Conservation (phyloP, 2,113 vertebrate species). For the Datnioides undecimradiatus region DNA sequence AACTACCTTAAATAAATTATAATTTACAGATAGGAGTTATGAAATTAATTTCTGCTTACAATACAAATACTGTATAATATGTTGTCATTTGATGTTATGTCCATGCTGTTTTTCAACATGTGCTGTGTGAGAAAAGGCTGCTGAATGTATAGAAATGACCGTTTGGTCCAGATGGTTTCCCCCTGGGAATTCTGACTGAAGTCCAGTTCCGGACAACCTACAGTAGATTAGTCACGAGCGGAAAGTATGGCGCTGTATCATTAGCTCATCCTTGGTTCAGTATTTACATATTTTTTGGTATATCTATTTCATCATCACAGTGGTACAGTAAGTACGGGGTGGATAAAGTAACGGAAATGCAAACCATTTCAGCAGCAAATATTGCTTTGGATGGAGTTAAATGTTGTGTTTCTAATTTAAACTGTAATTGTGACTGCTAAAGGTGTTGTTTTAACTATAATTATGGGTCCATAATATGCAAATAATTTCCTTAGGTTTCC, state of each 20-base stretch:
- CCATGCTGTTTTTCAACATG: conserved; percentile 43
- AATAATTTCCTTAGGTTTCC: neutral
- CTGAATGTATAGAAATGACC: conserved; percentile 77
- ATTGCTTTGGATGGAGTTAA: neutral
- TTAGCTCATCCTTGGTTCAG: conserved; percentile 17
- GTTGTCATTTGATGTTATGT: conserved; percentile 10
- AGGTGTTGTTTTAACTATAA: neutral
- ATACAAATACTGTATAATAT: neutral
- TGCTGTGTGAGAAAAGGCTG: conserved; percentile 49
- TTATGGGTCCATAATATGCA: neutral
- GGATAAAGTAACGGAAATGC: conserved; percentile 19
- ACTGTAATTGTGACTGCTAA: neutral
- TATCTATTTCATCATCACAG: neutral
- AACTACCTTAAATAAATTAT: neutral
- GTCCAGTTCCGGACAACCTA: conserved; percentile 77
- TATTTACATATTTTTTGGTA: conserved; percentile 26
- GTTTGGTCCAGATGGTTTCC: conserved; percentile 75
- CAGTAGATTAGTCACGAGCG: conserved; percentile 70
- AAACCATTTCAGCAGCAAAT: neutral
- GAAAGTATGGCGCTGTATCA: conserved; percentile 27
- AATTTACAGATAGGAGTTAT: neutral
- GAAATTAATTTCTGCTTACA: neutral
- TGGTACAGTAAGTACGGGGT: neutral
- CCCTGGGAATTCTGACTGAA: conserved; percentile 68
- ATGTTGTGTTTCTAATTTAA: neutral